Percentiles rank a stretch among this genome's conserved stretches.
These are phyloP conservation scores for Andrena minutula DNA, from an alignment of 2,888 invertebrate genomes.

Conservation along the genomic window DNA sequence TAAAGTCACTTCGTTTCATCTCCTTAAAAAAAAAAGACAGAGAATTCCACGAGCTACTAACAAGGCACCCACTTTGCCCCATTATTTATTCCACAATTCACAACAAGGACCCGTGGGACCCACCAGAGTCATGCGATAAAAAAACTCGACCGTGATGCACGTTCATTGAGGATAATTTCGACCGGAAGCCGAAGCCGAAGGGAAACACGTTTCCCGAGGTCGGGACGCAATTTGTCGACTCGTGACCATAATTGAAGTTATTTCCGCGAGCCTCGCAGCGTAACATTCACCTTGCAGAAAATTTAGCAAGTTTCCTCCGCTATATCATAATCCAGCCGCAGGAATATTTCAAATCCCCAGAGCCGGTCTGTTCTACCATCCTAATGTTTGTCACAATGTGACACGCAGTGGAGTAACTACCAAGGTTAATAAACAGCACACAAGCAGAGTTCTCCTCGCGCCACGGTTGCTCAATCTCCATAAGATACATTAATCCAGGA, in stretches of 20 bases:
- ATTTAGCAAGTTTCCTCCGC: background rate
- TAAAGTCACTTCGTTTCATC: no score
- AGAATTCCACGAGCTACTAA: background rate
- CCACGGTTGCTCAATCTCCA: background rate
- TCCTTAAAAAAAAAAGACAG: background rate
- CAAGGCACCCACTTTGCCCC: background rate
- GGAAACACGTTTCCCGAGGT: constrained; percentile 30
- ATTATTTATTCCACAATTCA: constrained; percentile 12
- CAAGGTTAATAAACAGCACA: constrained; percentile 33
- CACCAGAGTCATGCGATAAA: background rate
- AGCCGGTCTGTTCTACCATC: constrained; percentile 10
- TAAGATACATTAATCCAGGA: constrained; percentile 7
- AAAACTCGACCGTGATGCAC: background rate
- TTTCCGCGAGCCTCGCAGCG: background rate
- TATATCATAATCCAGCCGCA: background rate
- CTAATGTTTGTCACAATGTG: constrained; percentile 11
- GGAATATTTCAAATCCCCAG: background rate
- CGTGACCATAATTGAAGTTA: constrained; percentile 27
- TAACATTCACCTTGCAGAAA: background rate
- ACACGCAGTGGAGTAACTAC: background rate
- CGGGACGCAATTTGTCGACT: constrained; percentile 43
- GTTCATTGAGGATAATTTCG: constrained; percentile 29
- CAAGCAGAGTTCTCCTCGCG: background rate
- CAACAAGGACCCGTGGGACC: constrained; percentile 4
- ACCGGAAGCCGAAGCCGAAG: constrained; percentile 47